phyloP scores from a whole-genome alignment of 2,797 vertebrate genomes.

The Vespertilio murinus region DNA sequence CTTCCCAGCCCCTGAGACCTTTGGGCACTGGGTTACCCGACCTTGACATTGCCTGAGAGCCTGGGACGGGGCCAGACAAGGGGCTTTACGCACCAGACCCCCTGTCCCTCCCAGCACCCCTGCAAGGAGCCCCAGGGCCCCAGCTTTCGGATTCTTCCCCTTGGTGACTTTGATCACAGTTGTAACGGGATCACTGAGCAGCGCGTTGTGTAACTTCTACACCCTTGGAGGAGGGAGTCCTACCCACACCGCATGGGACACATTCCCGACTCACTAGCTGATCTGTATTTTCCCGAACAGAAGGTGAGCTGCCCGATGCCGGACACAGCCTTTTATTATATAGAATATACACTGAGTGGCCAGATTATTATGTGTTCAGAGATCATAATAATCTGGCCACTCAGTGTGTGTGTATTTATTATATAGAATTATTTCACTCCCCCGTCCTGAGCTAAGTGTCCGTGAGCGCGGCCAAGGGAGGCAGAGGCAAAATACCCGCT shows the following conservation, averaged over 20 bases:
- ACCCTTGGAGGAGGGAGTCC: too few species aligned
- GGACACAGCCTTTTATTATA: too few species aligned
- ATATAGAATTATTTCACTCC: too few species aligned
- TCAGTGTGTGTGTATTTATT: too few species aligned
- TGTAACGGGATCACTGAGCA: neutral
- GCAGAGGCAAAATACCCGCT: neutral
- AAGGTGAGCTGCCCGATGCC: neutral
- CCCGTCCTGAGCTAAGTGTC: neutral
- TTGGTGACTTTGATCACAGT: neutral
- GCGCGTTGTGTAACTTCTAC: neutral
- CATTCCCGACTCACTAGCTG: neutral
- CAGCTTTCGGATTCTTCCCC: neutral
- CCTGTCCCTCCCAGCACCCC: neutral
- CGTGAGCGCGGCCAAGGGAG: neutral
- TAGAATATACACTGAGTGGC: too few species aligned
- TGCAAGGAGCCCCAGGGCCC: neutral
- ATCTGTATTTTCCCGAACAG: neutral
- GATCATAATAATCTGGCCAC: too few species aligned
- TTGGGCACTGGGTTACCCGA: neutral
- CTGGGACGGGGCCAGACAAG: fast-evolving
- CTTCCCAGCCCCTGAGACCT: neutral
- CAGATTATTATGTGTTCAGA: too few species aligned
- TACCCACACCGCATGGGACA: neutral
- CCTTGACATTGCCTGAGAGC: neutral
- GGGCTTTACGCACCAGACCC: neutral